Base-by-base conservation (phyloP, 2,888 invertebrate genomes). In the Theodoxus fluviatilis region DNA sequence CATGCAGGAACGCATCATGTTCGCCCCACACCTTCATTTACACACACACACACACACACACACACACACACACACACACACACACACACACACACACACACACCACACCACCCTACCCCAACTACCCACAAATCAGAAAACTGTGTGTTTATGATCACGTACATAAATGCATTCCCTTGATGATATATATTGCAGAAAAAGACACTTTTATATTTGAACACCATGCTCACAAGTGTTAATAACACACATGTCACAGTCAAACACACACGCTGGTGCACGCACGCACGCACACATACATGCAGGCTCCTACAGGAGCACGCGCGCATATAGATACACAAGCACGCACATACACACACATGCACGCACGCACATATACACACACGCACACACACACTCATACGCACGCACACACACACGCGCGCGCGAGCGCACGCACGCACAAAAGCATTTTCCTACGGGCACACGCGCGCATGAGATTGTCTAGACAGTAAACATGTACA, bases 11-110 rank as follows among this genome's bases (percentile, higher is more conserved):
- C n/a, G n/a, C n/a, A n/a, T n/a, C n/a, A n/a, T n/a, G n/a, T n/a
- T n/a, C n/a, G n/a, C n/a, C n/a, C n/a, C n/a, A n/a, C n/a, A n/a
- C n/a, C n/a, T n/a, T n/a, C n/a, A n/a, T n/a, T n/a, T n/a, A n/a
- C n/a, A n/a, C n/a, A n/a, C n/a, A n/a, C n/a, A n/a, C n/a, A n/a
- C n/a, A n/a, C n/a, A n/a, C n/a, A n/a, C n/a, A n/a, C n/a, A n/a
- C n/a, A n/a, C n/a, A n/a, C n/a, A n/a, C 59, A 35, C 59, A 18
- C 59, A 35, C 35, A 59, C 35, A 31, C 59, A 57, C 57, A 57
- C 57, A 57, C 57, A 57, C 57, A 57, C 57, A 57, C 57, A 57
- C 57, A 57, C 57, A 57, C 57, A 57, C 57, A 57, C 28, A n/a
- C 28, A 57, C 57, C 25, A 28, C 4, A 28, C 25, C 57, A 22